Base-by-base conservation (phyloP, 2,888 invertebrate species). In the Troglohyphantes excavatus region DNA sequence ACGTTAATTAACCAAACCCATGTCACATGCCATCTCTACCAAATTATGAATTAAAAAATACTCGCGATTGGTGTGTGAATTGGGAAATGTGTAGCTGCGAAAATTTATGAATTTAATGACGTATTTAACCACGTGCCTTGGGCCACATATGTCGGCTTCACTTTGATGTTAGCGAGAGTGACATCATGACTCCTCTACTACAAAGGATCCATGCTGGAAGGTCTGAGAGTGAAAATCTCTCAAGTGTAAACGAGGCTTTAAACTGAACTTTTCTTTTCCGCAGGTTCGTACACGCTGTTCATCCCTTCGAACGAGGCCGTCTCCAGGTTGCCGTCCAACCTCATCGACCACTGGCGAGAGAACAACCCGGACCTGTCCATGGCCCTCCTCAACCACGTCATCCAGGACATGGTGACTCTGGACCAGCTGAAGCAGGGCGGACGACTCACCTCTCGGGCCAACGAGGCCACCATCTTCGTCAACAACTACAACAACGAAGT, bases 261-360 rank as follows among this genome's bases (percentile, higher is more conserved):
- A 23, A 5, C 39, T 2, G 7, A 2, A 1, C 67, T 43, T 65
- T 78, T 13, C 5, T 29, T 78, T 85, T 43, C 65, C 39, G n/a
- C n/a, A 91, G 91, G 91, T 21, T 23, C 90, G 0, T 92, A 91
- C 67, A 92, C 92, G 9, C 43, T 92, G 9, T 90, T 92, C 27
- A 68, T 92, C 53, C 92, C 92, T n/a, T 91, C 91, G 0, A 92
- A 92, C 86, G 91, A 92, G 26, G 92, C 92, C 2, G 72, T 92
- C 9, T 82, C 75, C 6, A 85, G 92, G 29, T 39, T 92, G 61
- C 92, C 92, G 13, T 85, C 90, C 2, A 91, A 87, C 61, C 53
- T 92, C 19, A 65, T 92, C 2, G 83, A 91, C 7, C 75, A 68
- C n/a, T 92, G 92, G 92, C 73, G 87, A 61, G 61, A 87, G 13